These are phyloP conservation scores for Stenotaenia linearis DNA, from an alignment of 2,888 invertebrate species.

Conservation along the genomic window DNA sequence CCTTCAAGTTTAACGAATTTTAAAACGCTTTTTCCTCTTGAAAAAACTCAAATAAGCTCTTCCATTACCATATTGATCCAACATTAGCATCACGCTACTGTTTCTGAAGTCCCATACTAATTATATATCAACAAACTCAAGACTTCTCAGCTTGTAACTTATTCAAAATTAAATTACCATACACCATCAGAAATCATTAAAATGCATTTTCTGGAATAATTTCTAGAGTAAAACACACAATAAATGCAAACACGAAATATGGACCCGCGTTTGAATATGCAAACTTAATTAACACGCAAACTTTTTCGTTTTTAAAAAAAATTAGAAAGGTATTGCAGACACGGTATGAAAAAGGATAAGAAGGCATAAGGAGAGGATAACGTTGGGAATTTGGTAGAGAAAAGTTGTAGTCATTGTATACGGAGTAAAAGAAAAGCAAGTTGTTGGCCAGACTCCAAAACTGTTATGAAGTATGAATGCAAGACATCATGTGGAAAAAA, in stretches of 20 bases:
- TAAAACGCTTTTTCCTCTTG: background rate
- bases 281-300: no score
- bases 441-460: background rate
- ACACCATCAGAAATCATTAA: background rate
- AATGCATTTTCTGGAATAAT: background rate
- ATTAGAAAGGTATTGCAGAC: background rate
- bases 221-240: no score
- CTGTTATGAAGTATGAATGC: constrained; percentile 9
- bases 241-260: no score
- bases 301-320: no score
- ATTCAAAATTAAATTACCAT: constrained; percentile 5
- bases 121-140: background rate
- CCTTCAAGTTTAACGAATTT: background rate
- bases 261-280: no score
- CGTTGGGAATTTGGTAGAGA: background rate
- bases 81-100: background rate
- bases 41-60: background rate
- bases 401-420: background rate
- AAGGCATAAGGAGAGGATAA: background rate
- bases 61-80: background rate
- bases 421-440: background rate
- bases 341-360: no score
- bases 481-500: constrained; percentile 5
- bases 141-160: background rate
- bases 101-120: background rate